Conservation (phyloP, 1,140 invertebrate species). For the Acromyrmex charruanus region DNA sequence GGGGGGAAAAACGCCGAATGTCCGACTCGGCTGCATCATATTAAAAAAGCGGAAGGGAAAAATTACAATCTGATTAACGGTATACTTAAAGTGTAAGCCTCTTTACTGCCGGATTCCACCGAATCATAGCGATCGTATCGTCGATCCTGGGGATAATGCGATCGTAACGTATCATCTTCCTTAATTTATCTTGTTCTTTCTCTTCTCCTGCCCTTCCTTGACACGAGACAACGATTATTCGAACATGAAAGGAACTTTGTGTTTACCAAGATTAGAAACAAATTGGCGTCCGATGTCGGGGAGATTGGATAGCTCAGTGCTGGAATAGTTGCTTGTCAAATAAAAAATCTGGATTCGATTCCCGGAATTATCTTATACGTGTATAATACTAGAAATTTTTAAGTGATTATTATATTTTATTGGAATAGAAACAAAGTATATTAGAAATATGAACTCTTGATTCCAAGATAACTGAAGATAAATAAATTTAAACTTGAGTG, state of each 20-base stretch:
- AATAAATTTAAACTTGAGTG: slow-evolving; percentile 77
- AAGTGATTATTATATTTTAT: neutral
- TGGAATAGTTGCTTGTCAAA: neutral
- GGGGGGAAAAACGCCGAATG: slow-evolving; percentile 35
- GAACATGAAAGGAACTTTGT: neutral
- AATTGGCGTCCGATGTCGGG: slow-evolving; percentile 52
- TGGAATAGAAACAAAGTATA: neutral
- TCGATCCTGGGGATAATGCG: slow-evolving; percentile 25
- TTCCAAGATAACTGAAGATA: neutral
- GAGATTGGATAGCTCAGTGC: neutral
- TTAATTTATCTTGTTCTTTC: neutral
- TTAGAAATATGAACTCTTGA: neutral
- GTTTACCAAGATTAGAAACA: slow-evolving; percentile 60
- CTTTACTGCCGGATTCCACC: slow-evolving; percentile 65
- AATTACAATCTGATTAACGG: slow-evolving; percentile 64
- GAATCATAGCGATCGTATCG: slow-evolving; percentile 65
- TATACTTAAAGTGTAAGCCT: neutral
- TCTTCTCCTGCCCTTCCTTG: neutral
- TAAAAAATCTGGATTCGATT: neutral
- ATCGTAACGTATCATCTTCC: slow-evolving; percentile 34
- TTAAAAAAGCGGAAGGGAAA: neutral
- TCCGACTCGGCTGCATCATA: slow-evolving; percentile 8
- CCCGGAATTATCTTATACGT: neutral
- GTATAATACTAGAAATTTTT: neutral
- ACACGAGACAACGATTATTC: neutral